phyloP scores from a whole-genome alignment of 2,113 vertebrate species.

The Tragulus kanchil region DNA sequence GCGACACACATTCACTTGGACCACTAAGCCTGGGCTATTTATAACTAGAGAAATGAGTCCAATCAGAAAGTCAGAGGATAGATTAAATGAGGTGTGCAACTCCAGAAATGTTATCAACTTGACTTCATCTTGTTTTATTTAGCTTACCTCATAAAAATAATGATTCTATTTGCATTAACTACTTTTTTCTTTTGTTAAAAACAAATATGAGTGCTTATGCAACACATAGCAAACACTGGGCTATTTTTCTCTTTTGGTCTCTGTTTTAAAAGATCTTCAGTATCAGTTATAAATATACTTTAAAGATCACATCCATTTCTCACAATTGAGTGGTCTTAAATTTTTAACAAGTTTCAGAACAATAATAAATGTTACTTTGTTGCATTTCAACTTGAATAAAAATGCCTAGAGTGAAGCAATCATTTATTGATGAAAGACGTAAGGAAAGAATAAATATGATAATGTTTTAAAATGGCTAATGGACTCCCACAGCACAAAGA shows the following conservation, averaged over 20 bases:
- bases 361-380: constrained; percentile 37
- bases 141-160: background rate
- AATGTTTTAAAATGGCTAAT: constrained; percentile 10
- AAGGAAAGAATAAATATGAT: constrained; percentile 13
- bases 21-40: background rate
- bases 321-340: constrained; percentile 13
- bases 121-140: constrained; percentile 7
- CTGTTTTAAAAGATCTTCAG: background rate
- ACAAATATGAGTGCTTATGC: background rate
- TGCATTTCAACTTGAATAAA: background rate
- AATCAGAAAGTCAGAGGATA: background rate
- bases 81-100: background rate
- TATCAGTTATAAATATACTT: constrained; percentile 37
- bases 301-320: constrained; percentile 11
- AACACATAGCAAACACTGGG: background rate
- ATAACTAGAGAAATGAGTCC: background rate
- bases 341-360: constrained; percentile 60
- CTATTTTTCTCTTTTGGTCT: background rate
- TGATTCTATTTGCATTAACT: background rate
- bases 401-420: constrained; percentile 7
- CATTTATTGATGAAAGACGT: constrained; percentile 22
- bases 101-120: background rate
- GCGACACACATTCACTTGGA: background rate
- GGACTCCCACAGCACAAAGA: background rate
- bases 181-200: background rate